phyloP scores from a whole-genome alignment of 2,888 invertebrate species.

The Calameuta filiformis region DNA sequence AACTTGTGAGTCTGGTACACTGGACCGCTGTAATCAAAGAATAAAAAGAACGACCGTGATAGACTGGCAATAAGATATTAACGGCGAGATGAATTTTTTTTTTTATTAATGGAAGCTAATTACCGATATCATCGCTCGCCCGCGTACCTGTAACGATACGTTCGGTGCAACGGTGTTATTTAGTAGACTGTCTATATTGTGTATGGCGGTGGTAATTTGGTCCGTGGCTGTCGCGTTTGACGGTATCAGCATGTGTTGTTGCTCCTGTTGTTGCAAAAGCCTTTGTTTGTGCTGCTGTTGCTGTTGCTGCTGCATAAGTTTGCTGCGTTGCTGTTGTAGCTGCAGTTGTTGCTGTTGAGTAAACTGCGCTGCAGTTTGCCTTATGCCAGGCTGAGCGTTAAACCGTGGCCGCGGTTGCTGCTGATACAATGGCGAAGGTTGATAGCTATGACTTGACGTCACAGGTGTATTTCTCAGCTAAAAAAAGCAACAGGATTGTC shows the following conservation, averaged over 20 bases:
- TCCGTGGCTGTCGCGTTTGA: conserved; percentile 78
- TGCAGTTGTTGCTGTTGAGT: conserved; percentile 63
- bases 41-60: background rate
- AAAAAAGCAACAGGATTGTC: conserved; percentile 8
- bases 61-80: background rate
- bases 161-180: conserved; percentile 90
- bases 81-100: background rate
- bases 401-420: conserved; percentile 56
- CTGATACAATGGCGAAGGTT: conserved; percentile 66
- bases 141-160: conserved; percentile 79
- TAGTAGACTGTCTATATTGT: conserved; percentile 85
- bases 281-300: conserved; percentile 73
- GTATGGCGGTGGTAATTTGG: conserved; percentile 69
- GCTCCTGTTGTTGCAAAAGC: conserved; percentile 81
- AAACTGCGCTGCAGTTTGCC: conserved; percentile 52
- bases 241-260: conserved; percentile 84
- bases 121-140: conserved; percentile 6
- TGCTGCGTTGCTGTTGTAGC: conserved; percentile 68
- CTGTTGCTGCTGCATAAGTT: conserved; percentile 64
- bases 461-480: conserved; percentile 61
- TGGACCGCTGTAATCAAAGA: conserved; percentile 63
- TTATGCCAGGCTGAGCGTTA: conserved; percentile 53
- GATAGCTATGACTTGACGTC: conserved; percentile 63
- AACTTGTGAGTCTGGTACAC: conserved; percentile 70
- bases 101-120: background rate